phyloP scores from a whole-genome alignment of 2,888 invertebrate genomes.

The Abscondita cerata region DNA sequence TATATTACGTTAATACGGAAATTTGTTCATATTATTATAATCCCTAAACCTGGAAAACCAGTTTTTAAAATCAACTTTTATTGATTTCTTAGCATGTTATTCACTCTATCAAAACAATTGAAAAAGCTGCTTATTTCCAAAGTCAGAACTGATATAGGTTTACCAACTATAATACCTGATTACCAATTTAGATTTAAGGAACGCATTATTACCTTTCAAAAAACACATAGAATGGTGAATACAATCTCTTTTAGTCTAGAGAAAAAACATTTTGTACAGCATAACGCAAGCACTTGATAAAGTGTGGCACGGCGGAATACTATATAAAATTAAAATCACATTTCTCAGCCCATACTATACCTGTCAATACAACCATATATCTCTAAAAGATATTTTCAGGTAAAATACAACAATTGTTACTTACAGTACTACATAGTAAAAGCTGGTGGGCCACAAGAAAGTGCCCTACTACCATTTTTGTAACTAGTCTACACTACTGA shows the following conservation, averaged over 20 bases:
- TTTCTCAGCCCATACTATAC: no score
- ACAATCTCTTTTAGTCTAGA: neutral
- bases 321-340: neutral
- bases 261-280: neutral
- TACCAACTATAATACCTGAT: no score
- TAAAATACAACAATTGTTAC: no score
- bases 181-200: neutral
- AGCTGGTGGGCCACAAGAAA: no score
- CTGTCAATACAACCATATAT: no score
- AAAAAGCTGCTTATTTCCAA: no score
- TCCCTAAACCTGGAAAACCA: neutral
- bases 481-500: no score
- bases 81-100: neutral
- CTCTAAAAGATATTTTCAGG: no score
- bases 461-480: no score
- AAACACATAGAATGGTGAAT: constrained; percentile 1
- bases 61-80: neutral
- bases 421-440: no score
- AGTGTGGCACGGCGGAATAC: neutral
- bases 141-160: no score
- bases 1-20: constrained; percentile 8
- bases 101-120: no score
- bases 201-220: neutral
- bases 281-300: neutral
- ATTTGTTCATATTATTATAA: neutral